Evolutionary conservation across 2,113 vertebrate genomes (phyloP).

Genomic region (Pluvialis apricaria): DNA sequence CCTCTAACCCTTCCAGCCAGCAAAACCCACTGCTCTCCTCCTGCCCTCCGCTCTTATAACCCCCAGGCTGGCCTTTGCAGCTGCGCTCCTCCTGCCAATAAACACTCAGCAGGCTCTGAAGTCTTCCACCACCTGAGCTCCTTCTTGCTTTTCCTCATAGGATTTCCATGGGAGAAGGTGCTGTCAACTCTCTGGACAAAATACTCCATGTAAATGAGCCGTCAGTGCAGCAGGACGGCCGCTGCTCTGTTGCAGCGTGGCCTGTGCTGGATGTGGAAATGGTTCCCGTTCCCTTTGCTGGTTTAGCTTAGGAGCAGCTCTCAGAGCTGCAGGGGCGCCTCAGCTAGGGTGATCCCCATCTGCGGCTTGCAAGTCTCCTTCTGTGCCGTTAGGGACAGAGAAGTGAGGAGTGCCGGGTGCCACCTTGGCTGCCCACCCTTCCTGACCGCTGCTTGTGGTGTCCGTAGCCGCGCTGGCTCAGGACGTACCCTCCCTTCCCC

Average conservation of each 20-base stretch:
- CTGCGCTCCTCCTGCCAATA: neutral
- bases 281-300: neutral
- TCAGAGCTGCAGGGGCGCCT: too few relatives aligned
- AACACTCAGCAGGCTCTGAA: neutral
- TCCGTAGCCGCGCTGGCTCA: neutral
- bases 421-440: neutral
- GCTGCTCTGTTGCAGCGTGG: rapidly evolving
- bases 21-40: neutral
- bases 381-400: neutral
- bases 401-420: rapidly evolving
- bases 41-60: neutral
- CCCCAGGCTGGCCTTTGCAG: neutral
- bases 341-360: neutral
- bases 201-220: rapidly evolving
- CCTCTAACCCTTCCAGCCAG: neutral
- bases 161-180: neutral
- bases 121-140: neutral
- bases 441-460: neutral
- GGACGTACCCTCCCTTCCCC: neutral
- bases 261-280: neutral
- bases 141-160: neutral
- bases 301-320: neutral
- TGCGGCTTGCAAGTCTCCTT: neutral
- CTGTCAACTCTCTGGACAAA: neutral
- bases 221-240: neutral